Conservation (phyloP, 2,888 invertebrate species). For the Cordilura impudica region DNA sequence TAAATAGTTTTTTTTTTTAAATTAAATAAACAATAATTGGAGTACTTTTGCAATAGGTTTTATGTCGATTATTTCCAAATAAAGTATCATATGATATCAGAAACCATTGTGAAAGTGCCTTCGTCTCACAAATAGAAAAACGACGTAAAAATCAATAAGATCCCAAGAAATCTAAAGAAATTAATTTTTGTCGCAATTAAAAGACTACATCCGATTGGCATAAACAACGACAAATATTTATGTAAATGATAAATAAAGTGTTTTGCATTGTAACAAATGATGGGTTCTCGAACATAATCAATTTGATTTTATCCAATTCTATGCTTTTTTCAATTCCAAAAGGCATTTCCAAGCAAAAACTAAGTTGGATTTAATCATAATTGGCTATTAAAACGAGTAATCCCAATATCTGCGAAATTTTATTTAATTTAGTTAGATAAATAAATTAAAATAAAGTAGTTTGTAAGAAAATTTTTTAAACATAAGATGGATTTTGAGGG, state of each 20-base stretch:
- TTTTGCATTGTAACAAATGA: neutral
- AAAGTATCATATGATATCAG: conserved; percentile 67
- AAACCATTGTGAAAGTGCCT: conserved; percentile 75
- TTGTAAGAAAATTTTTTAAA: conserved; percentile 20
- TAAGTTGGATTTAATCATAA: conserved; percentile 78
- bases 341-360: conserved; percentile 68
- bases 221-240: neutral
- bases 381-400: conserved; percentile 77
- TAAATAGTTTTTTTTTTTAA: neutral
- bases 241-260: conserved; percentile 24
- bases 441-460: conserved; percentile 31
- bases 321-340: conserved; percentile 63
- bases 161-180: conserved; percentile 34
- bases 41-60: conserved; percentile 76
- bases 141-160: conserved; percentile 37
- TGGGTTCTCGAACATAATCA: conserved; percentile 75
- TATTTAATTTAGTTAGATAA: conserved; percentile 33
- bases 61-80: conserved; percentile 69
- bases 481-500: conserved; percentile 8
- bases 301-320: conserved; percentile 78
- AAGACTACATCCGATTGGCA: too few species aligned
- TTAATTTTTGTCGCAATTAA: too few species aligned
- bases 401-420: conserved; percentile 64
- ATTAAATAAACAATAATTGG: conserved; percentile 46
- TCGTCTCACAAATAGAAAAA: conserved; percentile 50